Base-by-base conservation (phyloP, 2,797 vertebrate species). In the Spea hammondii region DNA sequence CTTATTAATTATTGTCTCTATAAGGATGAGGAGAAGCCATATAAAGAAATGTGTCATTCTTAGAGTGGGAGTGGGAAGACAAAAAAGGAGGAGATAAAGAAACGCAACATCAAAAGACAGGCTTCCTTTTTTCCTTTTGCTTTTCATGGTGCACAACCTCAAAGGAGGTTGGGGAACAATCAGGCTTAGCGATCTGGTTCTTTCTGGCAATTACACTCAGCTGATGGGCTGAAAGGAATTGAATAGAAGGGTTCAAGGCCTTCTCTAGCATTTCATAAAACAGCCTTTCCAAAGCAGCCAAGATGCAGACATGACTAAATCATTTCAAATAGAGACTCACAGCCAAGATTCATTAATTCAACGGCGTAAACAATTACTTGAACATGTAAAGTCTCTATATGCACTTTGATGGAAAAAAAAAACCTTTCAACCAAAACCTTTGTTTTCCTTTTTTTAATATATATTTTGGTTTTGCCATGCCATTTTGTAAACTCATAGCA, bases 181-280 rank as follows among this genome's bases (percentile, higher is more conserved):
- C 95, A 94, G 93, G 93, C 95, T 92, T 93, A 90, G 93, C 94
- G 96, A 95, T 97, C 96, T 97, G 94, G 95, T 96, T 95, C 95
- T 97, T 96, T 98, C 93, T 96, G 94, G 95, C 96, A 98, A 98
- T 98, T 97, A 99, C 96, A 96, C 95, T 97, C 96, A 97, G 96
- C 96, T 97, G 96, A 97, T 97, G 96, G 94, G 95, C 94, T 98
- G 96, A 98, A 98, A 97, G 92, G 95, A 93, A 92, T 88, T 97
- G 97, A 99, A 98, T 98, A 96, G 94, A 94, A 95, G 93, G 93
- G 96, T 97, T 97, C 96, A 98, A 96, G 97, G 96, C 95, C 96
- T 96, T 95, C 94, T 96, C 92, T 87, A 91, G 91, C 89, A 93
- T 95, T 94, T 95, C 95, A 97, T 94, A 98, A 95, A 97, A 96